phyloP scores from a whole-genome alignment of 2,113 vertebrate genomes.

The Dendrocopos noguchii region DNA sequence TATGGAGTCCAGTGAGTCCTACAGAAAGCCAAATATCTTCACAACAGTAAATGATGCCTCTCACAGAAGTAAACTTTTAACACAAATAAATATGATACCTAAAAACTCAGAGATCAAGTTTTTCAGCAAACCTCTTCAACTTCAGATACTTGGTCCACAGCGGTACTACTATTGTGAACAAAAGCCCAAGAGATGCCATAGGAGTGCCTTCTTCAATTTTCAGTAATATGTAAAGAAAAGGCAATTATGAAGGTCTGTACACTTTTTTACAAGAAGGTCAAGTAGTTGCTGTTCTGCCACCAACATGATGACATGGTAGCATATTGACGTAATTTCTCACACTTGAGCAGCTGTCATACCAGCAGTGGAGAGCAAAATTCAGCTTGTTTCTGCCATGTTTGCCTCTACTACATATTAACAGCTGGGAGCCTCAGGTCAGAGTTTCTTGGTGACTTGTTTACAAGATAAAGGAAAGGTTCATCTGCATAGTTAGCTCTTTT shows the following conservation, averaged over 20 bases:
- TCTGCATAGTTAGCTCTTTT: neutral
- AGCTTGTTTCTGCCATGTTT: neutral
- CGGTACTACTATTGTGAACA: neutral
- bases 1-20: neutral
- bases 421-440: neutral
- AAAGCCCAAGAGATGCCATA: neutral
- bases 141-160: neutral
- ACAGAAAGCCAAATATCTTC: neutral
- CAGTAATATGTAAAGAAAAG: neutral
- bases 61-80: neutral
- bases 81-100: neutral
- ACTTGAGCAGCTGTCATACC: no score
- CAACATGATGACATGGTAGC: fast-evolving
- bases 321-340: neutral
- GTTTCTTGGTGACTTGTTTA: neutral
- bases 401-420: fast-evolving
- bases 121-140: neutral
- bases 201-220: neutral
- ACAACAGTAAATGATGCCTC: neutral
- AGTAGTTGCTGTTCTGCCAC: neutral
- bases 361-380: neutral
- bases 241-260: fast-evolving
- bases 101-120: neutral
- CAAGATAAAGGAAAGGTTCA: neutral
- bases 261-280: neutral